phyloP scores from a whole-genome alignment of 1,140 invertebrate genomes.

The Cyclina sinensis region DNA sequence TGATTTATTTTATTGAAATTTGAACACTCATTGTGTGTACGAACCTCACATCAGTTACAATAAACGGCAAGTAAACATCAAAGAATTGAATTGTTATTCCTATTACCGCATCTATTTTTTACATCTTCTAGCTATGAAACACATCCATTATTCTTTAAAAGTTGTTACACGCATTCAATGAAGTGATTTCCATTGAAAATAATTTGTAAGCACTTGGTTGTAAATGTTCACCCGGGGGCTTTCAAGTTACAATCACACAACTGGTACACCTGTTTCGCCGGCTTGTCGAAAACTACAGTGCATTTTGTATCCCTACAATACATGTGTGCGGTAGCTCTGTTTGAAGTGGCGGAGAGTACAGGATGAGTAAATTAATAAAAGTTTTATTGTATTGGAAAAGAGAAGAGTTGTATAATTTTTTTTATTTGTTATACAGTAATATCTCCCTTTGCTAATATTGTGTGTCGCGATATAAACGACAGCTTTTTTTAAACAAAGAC shows the following conservation, averaged over 20 bases:
- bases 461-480: no score
- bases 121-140: constrained; percentile 6
- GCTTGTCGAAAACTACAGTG: background rate
- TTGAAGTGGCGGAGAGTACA: background rate
- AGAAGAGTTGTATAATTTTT: no score
- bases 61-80: constrained; percentile 18
- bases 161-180: constrained; percentile 12
- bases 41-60: constrained; percentile 19
- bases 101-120: constrained; percentile 2
- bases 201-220: constrained; percentile 40
- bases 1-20: constrained; percentile 44
- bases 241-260: constrained; percentile 26
- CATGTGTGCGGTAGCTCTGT: background rate
- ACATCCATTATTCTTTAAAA: constrained; percentile 37
- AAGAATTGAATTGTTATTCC: constrained; percentile 25
- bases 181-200: constrained; percentile 48
- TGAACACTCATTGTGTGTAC: constrained; percentile 34
- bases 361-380: background rate
- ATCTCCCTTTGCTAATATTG: no score
- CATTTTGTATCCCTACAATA: background rate
- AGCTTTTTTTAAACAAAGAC: no score
- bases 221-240: constrained; percentile 14
- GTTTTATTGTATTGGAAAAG: no score
- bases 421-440: no score
- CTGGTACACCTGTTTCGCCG: constrained; percentile 1